These are phyloP conservation scores for Mico argentatus DNA, from an alignment of 2,797 vertebrate species.

Conservation along the genomic window DNA sequence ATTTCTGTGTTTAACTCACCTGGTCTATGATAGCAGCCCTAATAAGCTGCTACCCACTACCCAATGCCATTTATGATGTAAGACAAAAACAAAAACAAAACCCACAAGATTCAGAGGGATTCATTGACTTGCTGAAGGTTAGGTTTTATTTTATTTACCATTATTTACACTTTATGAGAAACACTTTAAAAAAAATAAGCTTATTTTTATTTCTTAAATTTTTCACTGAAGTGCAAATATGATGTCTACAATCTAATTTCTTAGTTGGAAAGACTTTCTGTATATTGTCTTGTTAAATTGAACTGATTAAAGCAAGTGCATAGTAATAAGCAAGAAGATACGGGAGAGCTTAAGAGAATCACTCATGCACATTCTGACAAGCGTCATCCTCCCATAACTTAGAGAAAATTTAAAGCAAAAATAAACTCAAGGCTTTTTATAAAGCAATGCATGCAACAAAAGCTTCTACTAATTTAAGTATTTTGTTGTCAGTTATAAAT, in stretches of 20 bases:
- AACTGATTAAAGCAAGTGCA: background rate
- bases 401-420: background rate
- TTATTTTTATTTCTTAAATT: constrained; percentile 7
- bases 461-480: background rate
- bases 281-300: background rate
- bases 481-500: background rate
- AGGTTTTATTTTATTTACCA: background rate
- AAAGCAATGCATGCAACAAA: background rate
- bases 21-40: background rate
- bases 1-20: background rate
- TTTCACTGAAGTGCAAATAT: background rate
- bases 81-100: background rate
- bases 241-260: background rate
- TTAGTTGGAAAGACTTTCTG: background rate
- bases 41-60: background rate
- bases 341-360: background rate
- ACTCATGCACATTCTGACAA: background rate
- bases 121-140: background rate
- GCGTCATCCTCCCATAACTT: background rate
- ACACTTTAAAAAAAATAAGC: background rate
- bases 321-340: background rate
- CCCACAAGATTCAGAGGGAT: background rate
- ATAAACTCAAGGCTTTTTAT: background rate
- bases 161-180: background rate
- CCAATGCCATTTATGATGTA: background rate